These are phyloP conservation scores for Acanthurus leucopareius DNA, from an alignment of 2,797 vertebrate genomes.

Conservation along the genomic window DNA sequence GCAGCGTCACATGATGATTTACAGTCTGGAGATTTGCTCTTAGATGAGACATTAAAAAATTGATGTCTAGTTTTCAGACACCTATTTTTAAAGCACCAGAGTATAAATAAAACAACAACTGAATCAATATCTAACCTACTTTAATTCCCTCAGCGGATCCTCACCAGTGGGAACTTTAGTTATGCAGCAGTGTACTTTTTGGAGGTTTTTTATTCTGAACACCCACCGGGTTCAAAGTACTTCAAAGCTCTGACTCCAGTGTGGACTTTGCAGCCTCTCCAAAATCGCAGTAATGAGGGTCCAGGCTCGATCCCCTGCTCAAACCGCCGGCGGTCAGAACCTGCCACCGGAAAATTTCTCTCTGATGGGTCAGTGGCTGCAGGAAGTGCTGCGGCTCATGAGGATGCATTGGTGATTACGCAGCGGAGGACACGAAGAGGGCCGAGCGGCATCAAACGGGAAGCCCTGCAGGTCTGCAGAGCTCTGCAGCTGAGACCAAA, in stretches of 20 bases:
- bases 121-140: constrained; percentile 11
- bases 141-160: constrained; percentile 5
- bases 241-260: constrained; percentile 46
- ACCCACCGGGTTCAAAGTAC: constrained; percentile 43
- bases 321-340: constrained; percentile 53
- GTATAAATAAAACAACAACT: constrained; percentile 28
- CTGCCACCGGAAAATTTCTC: constrained; percentile 55
- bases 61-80: neutral
- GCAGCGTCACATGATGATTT: neutral
- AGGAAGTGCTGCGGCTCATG: constrained; percentile 52
- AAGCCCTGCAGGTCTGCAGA: constrained; percentile 46
- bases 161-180: constrained; percentile 14
- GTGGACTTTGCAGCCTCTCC: constrained; percentile 42
- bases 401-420: constrained; percentile 46
- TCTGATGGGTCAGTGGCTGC: constrained; percentile 57
- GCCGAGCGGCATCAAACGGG: constrained; percentile 34
- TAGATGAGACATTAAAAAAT: constrained; percentile 10
- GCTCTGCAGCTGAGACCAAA: constrained; percentile 49
- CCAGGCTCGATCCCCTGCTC: constrained; percentile 27
- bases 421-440: constrained; percentile 21
- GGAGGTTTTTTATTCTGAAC: constrained; percentile 15
- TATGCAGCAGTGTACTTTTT: constrained; percentile 22
- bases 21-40: neutral
- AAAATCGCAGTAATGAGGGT: constrained; percentile 72
- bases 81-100: constrained; percentile 9